A percentile compares a stretch with the other conserved stretches of the same genome.
phyloP scores from a whole-genome alignment of 1,140 invertebrate species.

The Nebria ingens region DNA sequence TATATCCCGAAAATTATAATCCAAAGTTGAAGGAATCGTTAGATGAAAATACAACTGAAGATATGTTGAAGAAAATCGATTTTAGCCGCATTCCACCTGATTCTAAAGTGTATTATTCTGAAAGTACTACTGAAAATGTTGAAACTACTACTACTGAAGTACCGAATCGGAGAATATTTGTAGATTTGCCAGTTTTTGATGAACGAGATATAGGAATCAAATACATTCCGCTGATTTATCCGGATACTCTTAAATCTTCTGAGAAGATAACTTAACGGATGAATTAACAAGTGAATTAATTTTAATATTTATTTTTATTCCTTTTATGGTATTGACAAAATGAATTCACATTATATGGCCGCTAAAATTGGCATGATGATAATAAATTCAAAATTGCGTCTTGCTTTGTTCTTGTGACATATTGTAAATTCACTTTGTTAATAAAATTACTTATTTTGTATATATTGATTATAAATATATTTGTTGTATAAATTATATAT shows the following conservation, averaged over 20 bases:
- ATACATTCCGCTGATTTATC: constrained; percentile 27
- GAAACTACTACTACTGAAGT: constrained; percentile 14
- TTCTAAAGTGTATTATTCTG: background rate
- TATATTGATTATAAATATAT: background rate
- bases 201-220: constrained; percentile 21
- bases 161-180: constrained; percentile 21
- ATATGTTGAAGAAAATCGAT: background rate
- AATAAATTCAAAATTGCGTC: too few relatives aligned
- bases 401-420: background rate
- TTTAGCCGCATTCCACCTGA: background rate
- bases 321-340: too few relatives aligned
- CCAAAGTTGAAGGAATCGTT: background rate
- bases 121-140: background rate
- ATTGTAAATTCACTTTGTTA: background rate
- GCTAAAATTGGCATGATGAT: too few relatives aligned
- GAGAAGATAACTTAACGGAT: background rate
- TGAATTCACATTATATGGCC: too few relatives aligned
- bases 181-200: constrained; percentile 31
- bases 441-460: too few relatives aligned
- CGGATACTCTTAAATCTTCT: background rate
- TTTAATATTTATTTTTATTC: too few relatives aligned
- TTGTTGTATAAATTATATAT: background rate
- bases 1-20: background rate
- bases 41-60: background rate
- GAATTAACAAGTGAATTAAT: background rate